Evolutionary conservation across 2,888 invertebrate species (phyloP).

Genomic region (Dynastes maya): DNA sequence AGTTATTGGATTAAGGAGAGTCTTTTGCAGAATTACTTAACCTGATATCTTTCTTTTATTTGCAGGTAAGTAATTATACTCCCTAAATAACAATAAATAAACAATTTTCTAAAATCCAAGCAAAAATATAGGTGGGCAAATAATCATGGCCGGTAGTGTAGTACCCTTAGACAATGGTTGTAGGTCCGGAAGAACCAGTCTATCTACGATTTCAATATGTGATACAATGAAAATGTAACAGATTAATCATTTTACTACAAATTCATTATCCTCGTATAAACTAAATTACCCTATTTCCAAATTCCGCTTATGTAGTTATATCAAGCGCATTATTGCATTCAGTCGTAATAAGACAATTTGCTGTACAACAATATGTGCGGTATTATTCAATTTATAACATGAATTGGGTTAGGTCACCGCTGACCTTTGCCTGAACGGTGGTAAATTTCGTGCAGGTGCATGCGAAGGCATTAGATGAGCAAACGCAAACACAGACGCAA

Average conservation of each 20-base stretch:
- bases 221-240: no score
- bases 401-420: neutral
- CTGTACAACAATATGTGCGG: neutral
- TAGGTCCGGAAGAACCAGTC: no score
- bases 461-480: constrained; percentile 2
- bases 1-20: no score
- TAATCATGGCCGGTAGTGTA: no score
- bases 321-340: neutral
- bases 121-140: no score
- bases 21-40: no score
- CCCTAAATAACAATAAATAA: no score
- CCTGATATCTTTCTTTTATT: no score
- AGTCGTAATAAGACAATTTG: neutral
- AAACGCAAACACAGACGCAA: neutral
- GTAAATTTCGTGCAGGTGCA: constrained; percentile 33
- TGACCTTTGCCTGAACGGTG: constrained; percentile 18
- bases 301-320: neutral
- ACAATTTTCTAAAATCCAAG: no score
- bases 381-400: constrained; percentile 8
- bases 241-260: neutral
- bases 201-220: no score
- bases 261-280: neutral
- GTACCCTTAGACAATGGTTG: no score
- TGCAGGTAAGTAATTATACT: no score
- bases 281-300: neutral